Conservation (phyloP, 2,888 invertebrate genomes). For the Seladonia tumulorum region DNA sequence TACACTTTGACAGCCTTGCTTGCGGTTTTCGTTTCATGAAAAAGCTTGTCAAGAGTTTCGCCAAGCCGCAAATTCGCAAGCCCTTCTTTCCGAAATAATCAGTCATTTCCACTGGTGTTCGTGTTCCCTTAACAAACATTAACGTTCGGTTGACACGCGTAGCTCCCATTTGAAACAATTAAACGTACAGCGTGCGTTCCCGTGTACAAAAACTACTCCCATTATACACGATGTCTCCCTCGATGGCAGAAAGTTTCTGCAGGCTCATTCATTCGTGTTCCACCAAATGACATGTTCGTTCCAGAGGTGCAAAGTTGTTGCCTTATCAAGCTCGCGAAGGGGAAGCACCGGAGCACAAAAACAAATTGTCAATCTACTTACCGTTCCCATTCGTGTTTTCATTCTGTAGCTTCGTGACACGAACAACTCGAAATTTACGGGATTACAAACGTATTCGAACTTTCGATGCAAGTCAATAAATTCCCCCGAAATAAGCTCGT, state of each 20-base stretch:
- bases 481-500: not conserved
- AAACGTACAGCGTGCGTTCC: not conserved
- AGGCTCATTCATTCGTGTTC: not conserved
- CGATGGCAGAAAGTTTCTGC: conserved; percentile 11
- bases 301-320: not conserved
- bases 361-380: not conserved
- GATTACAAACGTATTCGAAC: not conserved
- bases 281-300: not conserved
- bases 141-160: not conserved
- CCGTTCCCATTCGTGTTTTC: not conserved
- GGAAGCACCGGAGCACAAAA: not conserved
- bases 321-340: not conserved
- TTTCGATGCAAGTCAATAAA: not conserved
- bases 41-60: not conserved
- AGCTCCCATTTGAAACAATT: conserved; percentile 36
- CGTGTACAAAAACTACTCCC: conserved; percentile 21
- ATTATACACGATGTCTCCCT: not conserved
- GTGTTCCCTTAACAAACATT: conserved; percentile 4
- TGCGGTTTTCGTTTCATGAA: not conserved
- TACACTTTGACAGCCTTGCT: not conserved
- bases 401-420: not conserved
- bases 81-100: conserved; percentile 16
- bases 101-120: conserved; percentile 46
- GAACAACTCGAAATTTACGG: not conserved
- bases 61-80: not conserved